Base-by-base conservation (phyloP, 2,797 vertebrate genomes). In the Parotocinclus haroldoi region DNA sequence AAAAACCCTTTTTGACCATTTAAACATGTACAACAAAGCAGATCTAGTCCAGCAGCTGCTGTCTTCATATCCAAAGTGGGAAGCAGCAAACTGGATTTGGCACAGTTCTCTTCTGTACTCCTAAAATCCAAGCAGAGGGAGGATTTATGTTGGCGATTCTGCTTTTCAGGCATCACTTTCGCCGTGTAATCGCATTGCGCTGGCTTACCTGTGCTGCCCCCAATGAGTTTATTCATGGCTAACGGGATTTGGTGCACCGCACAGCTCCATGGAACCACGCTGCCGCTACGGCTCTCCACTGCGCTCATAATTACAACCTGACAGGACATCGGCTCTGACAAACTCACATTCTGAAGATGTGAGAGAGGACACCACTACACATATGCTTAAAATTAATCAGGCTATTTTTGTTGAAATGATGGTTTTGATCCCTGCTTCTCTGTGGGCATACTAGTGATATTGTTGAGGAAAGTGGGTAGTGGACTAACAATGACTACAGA, bases 171-270 rank as follows among this genome's bases (percentile, higher is more conserved):
- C 70, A 67, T 54, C 51, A 56, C 77, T 74, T 66, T 78, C 73
- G 75, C 79, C 78, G 71, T 83, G 78, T 83, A 83, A 83, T 83
- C 82, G 74, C 75, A 80, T 83, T 82, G 82, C 72, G 72, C 73
- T 70, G 80, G 75, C 75, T 81, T 82, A 83, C 82, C 82, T 83
- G 82, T 72, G 67, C 80, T 59, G 68, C 72, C 69, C 70, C 72
- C 72, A 65, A 79, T 79, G 79, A 78, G 75, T 76, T 83, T 81
- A 80, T 80, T 80, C 82, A 80, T 80, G 68, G 78, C 77, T 83
- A 83, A 83, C 78, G 71, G 80, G 82, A 83, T 83, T 83, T 83
- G 76, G 72, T n/a, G 74, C 63, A 72, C 71, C 50, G 69, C 64
- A 54, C 57, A 71, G 76, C 77, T 72, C 76, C 64, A 58, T 54